Evolutionary conservation across 2,113 vertebrate genomes (phyloP).

Genomic region (Oceanodroma tethys): DNA sequence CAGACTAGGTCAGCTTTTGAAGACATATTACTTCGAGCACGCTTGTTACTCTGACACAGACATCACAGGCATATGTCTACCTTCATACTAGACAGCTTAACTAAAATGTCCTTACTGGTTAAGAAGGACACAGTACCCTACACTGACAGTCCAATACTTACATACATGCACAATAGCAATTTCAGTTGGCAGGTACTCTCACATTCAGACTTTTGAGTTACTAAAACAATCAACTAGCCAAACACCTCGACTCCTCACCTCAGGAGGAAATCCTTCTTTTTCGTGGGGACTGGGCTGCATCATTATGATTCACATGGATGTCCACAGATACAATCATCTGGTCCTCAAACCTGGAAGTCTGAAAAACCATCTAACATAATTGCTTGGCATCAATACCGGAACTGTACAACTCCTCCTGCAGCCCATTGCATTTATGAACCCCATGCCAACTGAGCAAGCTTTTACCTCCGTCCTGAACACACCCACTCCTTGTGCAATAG

Average conservation of each 20-base stretch:
- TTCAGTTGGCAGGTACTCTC: neutral
- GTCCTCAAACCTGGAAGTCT: neutral
- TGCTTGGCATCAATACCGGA: neutral
- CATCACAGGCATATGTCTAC: neutral
- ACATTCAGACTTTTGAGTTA: neutral
- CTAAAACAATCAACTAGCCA: neutral
- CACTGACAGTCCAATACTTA: neutral
- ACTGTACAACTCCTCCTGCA: neutral
- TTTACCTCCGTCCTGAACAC: neutral
- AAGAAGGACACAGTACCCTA: neutral
- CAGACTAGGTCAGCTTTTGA: slow-evolving; percentile 46
- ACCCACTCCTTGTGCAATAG: neutral
- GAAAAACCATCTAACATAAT: neutral
- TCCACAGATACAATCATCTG: neutral
- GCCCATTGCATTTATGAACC: neutral
- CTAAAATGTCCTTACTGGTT: neutral
- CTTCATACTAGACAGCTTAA: neutral
- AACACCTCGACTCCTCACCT: neutral
- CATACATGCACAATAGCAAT: neutral
- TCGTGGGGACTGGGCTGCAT: neutral
- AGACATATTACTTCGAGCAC: slow-evolving; percentile 13
- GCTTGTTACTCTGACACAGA: slow-evolving; percentile 8
- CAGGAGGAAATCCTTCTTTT: neutral
- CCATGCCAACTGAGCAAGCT: neutral
- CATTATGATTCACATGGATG: neutral